Percentiles rank a stretch among this genome's conserved stretches.
These are phyloP conservation scores for Drosophila kikkawai DNA, from an alignment of 1,140 invertebrate genomes.

Conservation along the genomic window DNA sequence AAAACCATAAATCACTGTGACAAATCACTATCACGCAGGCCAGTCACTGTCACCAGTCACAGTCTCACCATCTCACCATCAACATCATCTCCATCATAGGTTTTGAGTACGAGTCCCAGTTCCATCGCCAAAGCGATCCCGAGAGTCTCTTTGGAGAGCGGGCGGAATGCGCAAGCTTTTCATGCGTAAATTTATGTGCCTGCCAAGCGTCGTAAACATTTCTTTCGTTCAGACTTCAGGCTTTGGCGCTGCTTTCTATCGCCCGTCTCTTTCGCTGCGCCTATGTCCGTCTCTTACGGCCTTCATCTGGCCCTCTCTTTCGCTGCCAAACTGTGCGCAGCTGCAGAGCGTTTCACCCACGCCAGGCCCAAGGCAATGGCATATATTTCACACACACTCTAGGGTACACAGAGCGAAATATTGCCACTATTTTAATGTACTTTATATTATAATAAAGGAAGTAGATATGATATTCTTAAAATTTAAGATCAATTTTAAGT, in stretches of 20 bases:
- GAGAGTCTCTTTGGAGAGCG: conserved; percentile 10
- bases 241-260: conserved; percentile 68
- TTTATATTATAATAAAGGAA: neutral
- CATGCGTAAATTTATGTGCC: conserved; percentile 82
- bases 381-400: conserved; percentile 52
- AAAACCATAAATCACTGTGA: conserved; percentile 66
- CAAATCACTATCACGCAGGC: conserved; percentile 42
- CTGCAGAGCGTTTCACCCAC: conserved; percentile 80
- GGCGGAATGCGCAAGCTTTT: conserved; percentile 69
- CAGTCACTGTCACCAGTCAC: conserved; percentile 20
- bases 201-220: conserved; percentile 78
- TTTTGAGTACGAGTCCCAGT: conserved; percentile 28
- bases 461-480: neutral
- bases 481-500: neutral
- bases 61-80: conserved; percentile 5
- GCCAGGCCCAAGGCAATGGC: conserved; percentile 66
- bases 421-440: neutral
- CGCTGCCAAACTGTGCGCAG: conserved; percentile 53
- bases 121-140: conserved; percentile 12
- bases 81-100: neutral
- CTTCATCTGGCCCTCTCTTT: neutral
- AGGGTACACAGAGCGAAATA: neutral
- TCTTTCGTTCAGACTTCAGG: conserved; percentile 51
- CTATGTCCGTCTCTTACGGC: conserved; percentile 5
- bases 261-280: conserved; percentile 10